Base-by-base conservation (phyloP, 1,140 invertebrate species). In the Macrostomum lignano region DNA sequence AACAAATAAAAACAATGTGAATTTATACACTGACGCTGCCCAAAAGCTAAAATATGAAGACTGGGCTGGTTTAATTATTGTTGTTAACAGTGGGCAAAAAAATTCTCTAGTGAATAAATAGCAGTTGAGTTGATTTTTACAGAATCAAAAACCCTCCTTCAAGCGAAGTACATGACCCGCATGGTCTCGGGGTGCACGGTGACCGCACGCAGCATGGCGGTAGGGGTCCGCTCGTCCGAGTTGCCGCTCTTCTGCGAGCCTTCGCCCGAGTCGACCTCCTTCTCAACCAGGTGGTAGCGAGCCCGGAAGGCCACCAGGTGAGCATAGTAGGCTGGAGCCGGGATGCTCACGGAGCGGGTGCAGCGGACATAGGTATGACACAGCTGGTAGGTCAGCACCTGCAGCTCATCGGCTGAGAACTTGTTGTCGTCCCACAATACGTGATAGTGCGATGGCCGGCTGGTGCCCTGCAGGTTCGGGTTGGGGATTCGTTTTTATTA, bases 321-420 rank as follows among this genome's bases (percentile, higher is more conserved):
- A 39, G 91, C 88, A 61, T 98, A 98, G 63, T 98, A 98, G 1
- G 88, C 88, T 17, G 91, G 91, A 22, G 91, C 91, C 17, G 91
- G 91, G 56, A 98, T 96, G 38, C 81, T 91, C 34, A 98, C 91
- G 29, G 81, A 91, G 31, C 91, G 70, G 2, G 88, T 98, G 61
- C 91, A 98, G 38, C 91, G 69, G n/a, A 94, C 91, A 58, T 96
- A 98, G 6, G 91, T 98, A 62, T 98, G 91, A 61, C 91, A 98
- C 46, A 98, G 63, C 62, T 96, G 88, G 61, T 96, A 98, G 21
- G 91, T 98, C 25, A 98, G 65, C 60, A 79, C 88, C 60, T 98
- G 91, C 28, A 98, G 66, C 61, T 96, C 88, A 61, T 98, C 91
- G 9, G 84, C 82, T 46, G 76, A 78, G 51, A 96, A 82, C 20